Evolutionary conservation across 2,113 vertebrate genomes (phyloP).

Genomic region (Morone saxatilis): DNA sequence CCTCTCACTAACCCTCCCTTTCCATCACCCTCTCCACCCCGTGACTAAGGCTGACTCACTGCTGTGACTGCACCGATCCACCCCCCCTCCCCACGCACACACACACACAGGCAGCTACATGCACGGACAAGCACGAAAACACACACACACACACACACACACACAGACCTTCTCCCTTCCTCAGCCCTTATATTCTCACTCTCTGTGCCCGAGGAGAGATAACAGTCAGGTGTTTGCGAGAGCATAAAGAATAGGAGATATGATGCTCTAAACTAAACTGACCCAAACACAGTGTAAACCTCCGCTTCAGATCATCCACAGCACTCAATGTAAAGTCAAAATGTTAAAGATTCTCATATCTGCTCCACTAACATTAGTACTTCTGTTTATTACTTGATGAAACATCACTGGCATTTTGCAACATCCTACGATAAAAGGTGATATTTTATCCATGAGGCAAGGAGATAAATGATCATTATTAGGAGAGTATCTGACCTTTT

Average conservation of each 20-base stretch:
- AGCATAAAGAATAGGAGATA: conserved; percentile 30
- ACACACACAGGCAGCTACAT: conserved; percentile 35
- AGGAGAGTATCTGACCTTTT: not conserved
- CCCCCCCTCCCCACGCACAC: not conserved
- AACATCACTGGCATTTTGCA: not conserved
- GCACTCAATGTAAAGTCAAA: not conserved
- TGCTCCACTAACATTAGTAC: not conserved
- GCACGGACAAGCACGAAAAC: conserved; percentile 24
- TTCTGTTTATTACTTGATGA: not conserved
- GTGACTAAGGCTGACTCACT: conserved; percentile 80
- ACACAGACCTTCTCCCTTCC: conserved; percentile 13
- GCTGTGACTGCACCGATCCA: conserved; percentile 62
- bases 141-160: not conserved
- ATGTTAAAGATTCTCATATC: conserved; percentile 17
- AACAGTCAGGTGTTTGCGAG: conserved; percentile 45
- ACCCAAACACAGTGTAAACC: not conserved
- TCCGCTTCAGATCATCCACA: conserved; percentile 3
- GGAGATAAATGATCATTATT: conserved; percentile 19
- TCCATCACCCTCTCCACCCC: conserved; percentile 65
- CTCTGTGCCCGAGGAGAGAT: conserved; percentile 52
- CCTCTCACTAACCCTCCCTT: conserved; percentile 59
- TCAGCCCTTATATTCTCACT: conserved; percentile 53
- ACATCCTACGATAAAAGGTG: not conserved
- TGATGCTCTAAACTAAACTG: not conserved
- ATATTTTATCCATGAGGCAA: not conserved